Evolutionary conservation across 2,797 vertebrate species (phyloP).

Genomic region (Anableps anableps): DNA sequence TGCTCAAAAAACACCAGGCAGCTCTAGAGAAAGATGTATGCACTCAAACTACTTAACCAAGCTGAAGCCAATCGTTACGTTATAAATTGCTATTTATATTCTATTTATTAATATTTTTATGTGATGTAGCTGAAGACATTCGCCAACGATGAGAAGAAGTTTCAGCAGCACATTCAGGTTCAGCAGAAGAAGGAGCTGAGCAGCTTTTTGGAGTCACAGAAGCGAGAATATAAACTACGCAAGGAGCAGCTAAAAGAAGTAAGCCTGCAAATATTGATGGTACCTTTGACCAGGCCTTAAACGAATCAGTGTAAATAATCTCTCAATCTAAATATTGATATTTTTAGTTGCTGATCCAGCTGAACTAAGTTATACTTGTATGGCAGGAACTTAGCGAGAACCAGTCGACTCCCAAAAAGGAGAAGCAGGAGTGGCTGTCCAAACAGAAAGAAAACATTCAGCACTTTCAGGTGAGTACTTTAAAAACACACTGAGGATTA

Average conservation of each 20-base stretch:
- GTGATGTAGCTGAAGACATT: conserved; percentile 91
- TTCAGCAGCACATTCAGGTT: conserved; percentile 98
- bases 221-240: conserved; percentile 96
- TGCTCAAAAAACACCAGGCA: conserved; percentile 97
- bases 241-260: conserved; percentile 98
- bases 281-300: neutral
- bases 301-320: neutral
- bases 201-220: conserved; percentile 97
- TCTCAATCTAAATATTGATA: neutral
- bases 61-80: neutral
- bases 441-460: conserved; percentile 99
- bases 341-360: neutral
- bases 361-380: neutral
- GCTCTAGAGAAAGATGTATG: conserved; percentile 96
- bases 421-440: conserved; percentile 98
- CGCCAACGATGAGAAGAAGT: conserved; percentile 97
- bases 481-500: neutral
- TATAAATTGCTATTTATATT: neutral
- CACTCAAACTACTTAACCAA: neutral
- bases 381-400: conserved; percentile 95
- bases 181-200: conserved; percentile 98
- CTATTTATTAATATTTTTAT: conserved; percentile 4
- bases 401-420: conserved; percentile 98
- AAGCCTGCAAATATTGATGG: neutral
- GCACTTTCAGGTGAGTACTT: conserved; percentile 94